These are phyloP conservation scores for Drosophila sulfurigaster DNA, from an alignment of 1,140 invertebrate species.

Conservation along the genomic window DNA sequence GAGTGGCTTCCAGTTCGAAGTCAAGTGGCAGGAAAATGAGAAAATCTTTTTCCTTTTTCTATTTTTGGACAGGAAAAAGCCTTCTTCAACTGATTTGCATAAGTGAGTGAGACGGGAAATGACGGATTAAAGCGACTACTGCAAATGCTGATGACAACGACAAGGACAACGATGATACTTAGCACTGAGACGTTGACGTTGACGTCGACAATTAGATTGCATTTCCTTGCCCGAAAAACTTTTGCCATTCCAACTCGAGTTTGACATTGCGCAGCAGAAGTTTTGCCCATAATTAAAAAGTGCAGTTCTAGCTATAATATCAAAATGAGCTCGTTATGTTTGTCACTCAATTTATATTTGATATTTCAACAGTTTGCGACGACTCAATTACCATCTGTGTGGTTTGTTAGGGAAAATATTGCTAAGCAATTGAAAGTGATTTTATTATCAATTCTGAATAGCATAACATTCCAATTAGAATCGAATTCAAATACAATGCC, in stretches of 20 bases:
- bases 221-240: slow-evolving; percentile 22
- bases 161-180: slow-evolving; percentile 9
- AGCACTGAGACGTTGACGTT: not conserved
- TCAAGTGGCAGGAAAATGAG: slow-evolving; percentile 7
- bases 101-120: slow-evolving; percentile 44
- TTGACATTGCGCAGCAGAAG: slow-evolving; percentile 13
- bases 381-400: not conserved
- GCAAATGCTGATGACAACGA: not conserved
- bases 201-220: slow-evolving; percentile 29
- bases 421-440: not conserved
- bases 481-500: too few relatives aligned
- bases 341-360: not conserved
- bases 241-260: not conserved
- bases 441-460: too few relatives aligned
- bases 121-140: slow-evolving; percentile 31
- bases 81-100: slow-evolving; percentile 61
- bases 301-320: not conserved
- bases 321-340: slow-evolving; percentile 1
- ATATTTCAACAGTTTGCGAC: not conserved
- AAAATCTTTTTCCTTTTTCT: not conserved
- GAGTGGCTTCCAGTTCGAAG: slow-evolving; percentile 21
- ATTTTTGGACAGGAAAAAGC: too few relatives aligned
- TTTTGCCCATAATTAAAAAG: slow-evolving; percentile 16
- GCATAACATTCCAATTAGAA: too few relatives aligned
- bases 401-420: not conserved